phyloP scores from a whole-genome alignment of 92 coral and sea anemone genomes.

The Zoanthus gigantus region DNA sequence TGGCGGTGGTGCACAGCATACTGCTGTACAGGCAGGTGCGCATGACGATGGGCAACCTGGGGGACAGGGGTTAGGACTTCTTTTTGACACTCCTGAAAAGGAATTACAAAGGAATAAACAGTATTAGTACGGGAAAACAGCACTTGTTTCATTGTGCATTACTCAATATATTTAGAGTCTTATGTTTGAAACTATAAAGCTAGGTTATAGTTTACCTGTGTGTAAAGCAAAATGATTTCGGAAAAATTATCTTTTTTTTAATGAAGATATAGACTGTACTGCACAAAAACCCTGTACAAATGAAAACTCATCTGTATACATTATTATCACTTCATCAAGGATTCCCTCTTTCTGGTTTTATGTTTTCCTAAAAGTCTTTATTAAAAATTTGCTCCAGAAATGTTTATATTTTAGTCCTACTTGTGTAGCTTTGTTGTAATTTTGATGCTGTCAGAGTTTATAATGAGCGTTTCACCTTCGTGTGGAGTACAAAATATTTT shows the following conservation, averaged over 20 bases:
- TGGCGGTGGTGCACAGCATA: slow-evolving; percentile 77
- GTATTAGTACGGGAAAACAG: background rate
- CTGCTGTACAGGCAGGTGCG: slow-evolving; percentile 76
- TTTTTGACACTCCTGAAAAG: slow-evolving; percentile 55
- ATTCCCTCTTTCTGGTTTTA: too few species aligned
- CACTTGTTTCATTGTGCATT: background rate
- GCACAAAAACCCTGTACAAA: too few species aligned
- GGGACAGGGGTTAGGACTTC: slow-evolving; percentile 87
- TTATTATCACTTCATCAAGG: too few species aligned
- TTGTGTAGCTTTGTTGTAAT: background rate
- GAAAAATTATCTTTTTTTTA: background rate
- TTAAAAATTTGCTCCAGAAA: too few species aligned
- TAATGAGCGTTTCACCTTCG: slow-evolving; percentile 1
- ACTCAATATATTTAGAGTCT: background rate
- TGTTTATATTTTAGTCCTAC: too few species aligned
- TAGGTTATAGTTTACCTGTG: background rate
- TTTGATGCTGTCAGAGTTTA: slow-evolving; percentile 18
- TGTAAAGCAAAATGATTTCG: background rate
- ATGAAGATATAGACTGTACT: background rate
- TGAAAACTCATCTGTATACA: too few species aligned
- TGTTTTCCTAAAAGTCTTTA: too few species aligned
- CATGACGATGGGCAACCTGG: slow-evolving; percentile 69
- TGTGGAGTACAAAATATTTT: background rate
- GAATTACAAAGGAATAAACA: background rate
- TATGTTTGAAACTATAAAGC: background rate